These are phyloP conservation scores for Pasiphila rectangulata DNA, from an alignment of 2,888 invertebrate genomes.

Conservation along the genomic window DNA sequence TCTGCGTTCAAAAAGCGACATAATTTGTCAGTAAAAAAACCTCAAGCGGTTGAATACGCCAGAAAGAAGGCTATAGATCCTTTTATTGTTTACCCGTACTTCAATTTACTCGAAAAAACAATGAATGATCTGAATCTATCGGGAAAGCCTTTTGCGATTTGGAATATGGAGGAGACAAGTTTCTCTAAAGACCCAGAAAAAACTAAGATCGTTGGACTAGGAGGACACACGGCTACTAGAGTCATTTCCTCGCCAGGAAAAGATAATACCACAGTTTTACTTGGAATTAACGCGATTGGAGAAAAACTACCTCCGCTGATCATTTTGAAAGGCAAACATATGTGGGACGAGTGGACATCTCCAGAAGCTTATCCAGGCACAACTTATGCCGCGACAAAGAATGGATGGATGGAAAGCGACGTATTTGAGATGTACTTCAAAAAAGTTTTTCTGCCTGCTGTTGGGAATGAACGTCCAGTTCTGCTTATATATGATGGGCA, in stretches of 20 bases:
- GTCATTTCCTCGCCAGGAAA: conserved; percentile 18
- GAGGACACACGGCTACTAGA: conserved; percentile 15
- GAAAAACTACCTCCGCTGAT: conserved; percentile 21
- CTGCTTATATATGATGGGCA: conserved; percentile 35
- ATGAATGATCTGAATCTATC: conserved; percentile 3
- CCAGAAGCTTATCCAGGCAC: conserved; percentile 12
- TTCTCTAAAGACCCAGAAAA: conserved; percentile 31
- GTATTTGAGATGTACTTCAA: conserved; percentile 34
- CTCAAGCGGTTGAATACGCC: conserved; percentile 31
- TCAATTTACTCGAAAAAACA: conserved; percentile 23
- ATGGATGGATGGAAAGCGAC: conserved; percentile 46
- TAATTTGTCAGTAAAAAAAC: too few species aligned
- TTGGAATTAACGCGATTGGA: conserved; percentile 20
- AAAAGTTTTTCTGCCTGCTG: conserved; percentile 26
- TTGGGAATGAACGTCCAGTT: conserved; percentile 27
- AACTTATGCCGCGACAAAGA: conserved; percentile 37
- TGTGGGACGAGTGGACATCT: conserved; percentile 41
- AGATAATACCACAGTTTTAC: conserved; percentile 25
- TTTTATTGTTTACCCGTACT: conserved; percentile 31
- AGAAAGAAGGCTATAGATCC: conserved; percentile 31
- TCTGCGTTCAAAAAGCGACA: conserved; percentile 26
- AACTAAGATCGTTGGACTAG: conserved; percentile 30
- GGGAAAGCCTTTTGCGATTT: conserved; percentile 23
- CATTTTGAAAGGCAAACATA: conserved; percentile 27
- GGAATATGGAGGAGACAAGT: conserved; percentile 33